Base-by-base conservation (phyloP, 1,140 invertebrate genomes). In the Cydia fagiglandana region DNA sequence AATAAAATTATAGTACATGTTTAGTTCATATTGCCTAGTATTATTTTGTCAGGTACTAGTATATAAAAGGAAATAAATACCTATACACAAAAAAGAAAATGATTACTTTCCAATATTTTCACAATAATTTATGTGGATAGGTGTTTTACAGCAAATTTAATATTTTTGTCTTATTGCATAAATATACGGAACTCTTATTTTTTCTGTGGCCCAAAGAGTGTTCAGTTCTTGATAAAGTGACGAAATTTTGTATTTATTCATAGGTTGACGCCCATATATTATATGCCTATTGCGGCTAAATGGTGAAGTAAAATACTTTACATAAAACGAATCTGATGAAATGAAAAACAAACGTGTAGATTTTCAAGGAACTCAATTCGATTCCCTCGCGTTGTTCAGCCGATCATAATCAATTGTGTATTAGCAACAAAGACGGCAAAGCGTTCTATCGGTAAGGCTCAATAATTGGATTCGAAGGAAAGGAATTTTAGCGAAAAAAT, bases 401-500 rank as follows among this genome's bases (percentile, higher is more conserved):
- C 74, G 74, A 61, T 75, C 56, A 75, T 64, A 64, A 75, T 61
- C 74, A 61, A 61, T 64, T 75, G 74, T 75, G 24, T 61, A 61
- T 75, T 64, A 75, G 74, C 56, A 61, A 75, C 83, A 78, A 83
- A 80, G 80, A 84, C 80, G 77, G 79, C 68, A 28, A 78, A 81
- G 79, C 79, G 78, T 83, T 84, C 82, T 84, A 85, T 86, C 76
- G 82, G 82, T 83, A 83, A 88, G 82, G 79, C 80, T 86, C 84
- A 83, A 86, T 87, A 86, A 88, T 88, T 88, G 85, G 84, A 86
- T 86, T 86, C 81, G 81, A 83, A 84, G 77, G 78, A 83, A 89
- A 84, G 79, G 84, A 86, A 85, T 89, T 88, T 89, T 86, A 86
- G 81, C 81, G 78, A 87, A 89, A 88, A 87, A 86, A 88, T 82